Percentiles rank a stretch among this genome's conserved stretches.
Conservation (phyloP, 1,140 invertebrate genomes). For the Atta cephalotes region DNA sequence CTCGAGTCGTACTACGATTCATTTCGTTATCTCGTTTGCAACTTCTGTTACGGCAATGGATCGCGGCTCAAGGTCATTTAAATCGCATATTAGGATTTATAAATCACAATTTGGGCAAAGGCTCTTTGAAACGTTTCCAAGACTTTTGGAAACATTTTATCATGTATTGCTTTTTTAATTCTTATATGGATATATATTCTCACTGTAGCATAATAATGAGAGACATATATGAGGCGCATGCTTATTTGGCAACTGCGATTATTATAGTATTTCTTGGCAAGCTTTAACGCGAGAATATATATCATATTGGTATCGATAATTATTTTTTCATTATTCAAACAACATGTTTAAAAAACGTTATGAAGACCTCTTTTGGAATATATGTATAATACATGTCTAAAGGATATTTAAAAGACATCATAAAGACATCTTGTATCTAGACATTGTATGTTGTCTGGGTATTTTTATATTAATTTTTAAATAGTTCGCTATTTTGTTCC, state of each 20-base stretch:
- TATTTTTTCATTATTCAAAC: constrained; percentile 12
- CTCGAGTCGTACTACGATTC: constrained; percentile 32
- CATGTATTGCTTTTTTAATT: neutral
- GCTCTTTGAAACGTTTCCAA: constrained; percentile 65
- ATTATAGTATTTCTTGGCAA: constrained; percentile 31
- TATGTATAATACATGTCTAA: too few relatives aligned
- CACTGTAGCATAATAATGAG: constrained; percentile 37
- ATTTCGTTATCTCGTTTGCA: constrained; percentile 50
- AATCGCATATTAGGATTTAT: constrained; percentile 26
- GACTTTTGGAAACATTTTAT: constrained; percentile 54
- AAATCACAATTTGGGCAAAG: constrained; percentile 67
- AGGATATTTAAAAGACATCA: too few relatives aligned
- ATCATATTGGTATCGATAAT: neutral
- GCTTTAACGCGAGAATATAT: neutral
- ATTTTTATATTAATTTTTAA: neutral
- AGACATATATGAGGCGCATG: neutral
- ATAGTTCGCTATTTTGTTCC: neutral
- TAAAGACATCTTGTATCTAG: too few relatives aligned
- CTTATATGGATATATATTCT: constrained; percentile 17
- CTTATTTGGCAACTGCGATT: constrained; percentile 21
- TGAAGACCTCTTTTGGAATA: too few relatives aligned
- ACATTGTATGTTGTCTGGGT: too few relatives aligned
- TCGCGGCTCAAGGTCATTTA: constrained; percentile 52
- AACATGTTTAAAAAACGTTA: too few relatives aligned
- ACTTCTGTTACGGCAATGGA: constrained; percentile 11